phyloP scores from a whole-genome alignment of 23 tunicate species.

The Trididemnum miniatum region DNA sequence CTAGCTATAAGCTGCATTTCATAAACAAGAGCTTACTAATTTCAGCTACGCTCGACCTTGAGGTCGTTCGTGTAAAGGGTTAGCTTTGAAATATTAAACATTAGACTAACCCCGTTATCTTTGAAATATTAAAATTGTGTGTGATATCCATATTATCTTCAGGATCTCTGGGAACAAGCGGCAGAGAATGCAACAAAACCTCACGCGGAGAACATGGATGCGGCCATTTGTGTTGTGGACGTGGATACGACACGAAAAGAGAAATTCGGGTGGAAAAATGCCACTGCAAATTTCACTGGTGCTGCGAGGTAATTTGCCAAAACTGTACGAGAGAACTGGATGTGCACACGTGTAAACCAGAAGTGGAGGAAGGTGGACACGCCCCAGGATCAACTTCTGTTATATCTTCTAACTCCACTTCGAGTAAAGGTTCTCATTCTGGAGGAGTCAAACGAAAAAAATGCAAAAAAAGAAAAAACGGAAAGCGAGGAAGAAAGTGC shows the following conservation, averaged over 20 bases:
- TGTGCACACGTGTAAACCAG: constrained; percentile 79
- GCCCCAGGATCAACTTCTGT: not conserved
- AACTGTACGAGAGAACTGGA: constrained; percentile 34
- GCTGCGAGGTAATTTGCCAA: constrained; percentile 70
- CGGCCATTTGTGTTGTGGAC: constrained; percentile 68
- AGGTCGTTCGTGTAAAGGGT: too few relatives aligned
- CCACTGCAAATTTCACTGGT: constrained; percentile 78
- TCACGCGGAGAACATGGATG: constrained; percentile 76
- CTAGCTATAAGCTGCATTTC: too few relatives aligned
- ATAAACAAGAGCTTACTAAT: too few relatives aligned
- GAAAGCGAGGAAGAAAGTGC: not conserved
- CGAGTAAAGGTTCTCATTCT: not conserved
- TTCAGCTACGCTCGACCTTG: too few relatives aligned
- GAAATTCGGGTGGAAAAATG: constrained; percentile 36
- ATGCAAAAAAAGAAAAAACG: constrained; percentile 1
- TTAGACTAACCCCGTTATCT: too few relatives aligned
- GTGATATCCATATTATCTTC: too few relatives aligned
- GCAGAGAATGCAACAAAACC: constrained; percentile 76
- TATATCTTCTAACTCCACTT: not conserved
- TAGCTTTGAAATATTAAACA: too few relatives aligned
- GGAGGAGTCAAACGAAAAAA: not conserved
- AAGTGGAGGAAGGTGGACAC: constrained; percentile 28
- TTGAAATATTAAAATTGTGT: too few relatives aligned
- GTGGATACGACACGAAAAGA: constrained; percentile 63
- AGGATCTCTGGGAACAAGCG: constrained; percentile 79